Percentiles rank a stretch among this genome's conserved stretches.
phyloP scores from a whole-genome alignment of 2,888 invertebrate species.

The Danaus chrysippus region DNA sequence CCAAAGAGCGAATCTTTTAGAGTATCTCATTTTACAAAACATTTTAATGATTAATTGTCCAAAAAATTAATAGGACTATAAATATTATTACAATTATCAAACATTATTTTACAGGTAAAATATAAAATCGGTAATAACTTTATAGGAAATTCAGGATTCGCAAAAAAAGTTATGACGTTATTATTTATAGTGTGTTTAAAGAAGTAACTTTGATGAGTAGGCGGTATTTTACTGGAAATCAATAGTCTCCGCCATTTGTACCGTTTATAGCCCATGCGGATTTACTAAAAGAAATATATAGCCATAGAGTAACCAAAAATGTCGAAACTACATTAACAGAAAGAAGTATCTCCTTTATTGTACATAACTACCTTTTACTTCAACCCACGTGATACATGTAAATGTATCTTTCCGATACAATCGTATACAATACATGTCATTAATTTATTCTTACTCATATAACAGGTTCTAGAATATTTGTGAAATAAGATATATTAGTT shows the following conservation, averaged over 20 bases:
- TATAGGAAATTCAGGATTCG: too few species aligned
- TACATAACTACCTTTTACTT: conserved; percentile 8
- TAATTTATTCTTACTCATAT: not conserved
- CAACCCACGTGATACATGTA: not conserved
- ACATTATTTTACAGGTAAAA: too few species aligned
- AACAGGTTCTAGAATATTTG: not conserved
- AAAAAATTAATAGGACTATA: too few species aligned
- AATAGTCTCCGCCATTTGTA: conserved; percentile 1
- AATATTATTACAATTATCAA: too few species aligned
- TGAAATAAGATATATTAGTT: too few species aligned
- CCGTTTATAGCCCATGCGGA: conserved; percentile 10
- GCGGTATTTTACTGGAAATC: conserved; percentile 9
- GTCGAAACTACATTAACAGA: conserved; percentile 10
- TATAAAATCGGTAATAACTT: too few species aligned
- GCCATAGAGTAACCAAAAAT: conserved; percentile 13
- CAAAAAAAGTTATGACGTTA: not conserved
- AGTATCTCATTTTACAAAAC: too few species aligned
- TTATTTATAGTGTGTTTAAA: not conserved
- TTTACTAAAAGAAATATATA: conserved; percentile 6
- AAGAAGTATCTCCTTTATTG: conserved; percentile 16
- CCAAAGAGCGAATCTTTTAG: too few species aligned
- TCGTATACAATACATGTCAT: not conserved
- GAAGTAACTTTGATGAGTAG: conserved; percentile 10
- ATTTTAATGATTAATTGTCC: too few species aligned
- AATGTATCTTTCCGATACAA: not conserved